Evolutionary conservation across 2,113 vertebrate genomes (phyloP), one percentile per base, ranked within the genome.

Genomic region (Urocynchramus pylzowi): DNA sequence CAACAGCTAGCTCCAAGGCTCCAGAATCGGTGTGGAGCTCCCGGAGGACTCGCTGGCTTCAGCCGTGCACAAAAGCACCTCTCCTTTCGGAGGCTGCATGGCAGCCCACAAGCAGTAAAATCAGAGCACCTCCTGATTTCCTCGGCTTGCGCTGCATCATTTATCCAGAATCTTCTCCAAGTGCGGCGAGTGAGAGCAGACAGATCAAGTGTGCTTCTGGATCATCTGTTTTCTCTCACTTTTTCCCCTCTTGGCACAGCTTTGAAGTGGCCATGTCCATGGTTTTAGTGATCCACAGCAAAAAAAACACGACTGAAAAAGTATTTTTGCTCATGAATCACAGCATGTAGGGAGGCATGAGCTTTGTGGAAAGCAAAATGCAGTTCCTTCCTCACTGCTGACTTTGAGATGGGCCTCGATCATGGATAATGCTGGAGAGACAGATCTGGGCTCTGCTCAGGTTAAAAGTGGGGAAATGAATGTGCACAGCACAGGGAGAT

Each of bases 121-220:
- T 31, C 59, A n/a, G 10, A 79, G 52, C 27, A 47, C 31, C 64
- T 74, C 26, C 21, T 45, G 21, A 31, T 83, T 65, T 16, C 77
- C 53, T 4, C 3, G 6, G 3, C 33, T 61, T 41, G 24, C 15
- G 6, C 9, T 30, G 33, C 19, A 47, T 23, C 27, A 18, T 24
- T 85, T 57, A 53, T 53, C 27, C 56, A 73, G 21, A 42, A 49
- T 7, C 24, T 59, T 12, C 24, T 54, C 22, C 44, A 11, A 35
- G 19, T 30, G 12, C 1, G 0, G 3, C 16, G 65, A 53, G 31
- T 11, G 54, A 61, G 1, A 57, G 33, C 52, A 49, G 17, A 35
- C 1, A 53, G 7, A 41, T 24, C 30, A 13, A 52, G 49, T 5
- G 16, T 30, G 19, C 1, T 18, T 78, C 44, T 47, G 45, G 56